A percentile compares a stretch with the other conserved stretches of the same genome.
Conservation (phyloP, 2,888 invertebrate genomes). For the Ptychoptera albimana region DNA sequence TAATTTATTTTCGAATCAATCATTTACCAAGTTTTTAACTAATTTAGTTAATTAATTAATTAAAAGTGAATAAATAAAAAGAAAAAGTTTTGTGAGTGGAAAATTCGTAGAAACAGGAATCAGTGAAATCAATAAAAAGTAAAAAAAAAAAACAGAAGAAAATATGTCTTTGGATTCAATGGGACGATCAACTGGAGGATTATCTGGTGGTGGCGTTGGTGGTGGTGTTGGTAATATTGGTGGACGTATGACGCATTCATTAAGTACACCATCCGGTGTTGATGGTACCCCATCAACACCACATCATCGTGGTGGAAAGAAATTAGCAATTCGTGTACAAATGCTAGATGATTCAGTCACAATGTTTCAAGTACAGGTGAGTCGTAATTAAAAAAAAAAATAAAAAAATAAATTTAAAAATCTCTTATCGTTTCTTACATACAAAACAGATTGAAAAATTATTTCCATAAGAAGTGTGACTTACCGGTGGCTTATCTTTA, state of each 20-base stretch:
- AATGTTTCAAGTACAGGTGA: slow-evolving; percentile 85
- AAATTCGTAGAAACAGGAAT: too few species aligned
- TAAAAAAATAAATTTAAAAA: neutral
- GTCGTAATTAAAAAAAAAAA: too few species aligned
- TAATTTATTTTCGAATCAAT: too few species aligned
- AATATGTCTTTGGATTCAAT: slow-evolving; percentile 28
- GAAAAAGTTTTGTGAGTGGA: too few species aligned
- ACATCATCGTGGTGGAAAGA: slow-evolving; percentile 74
- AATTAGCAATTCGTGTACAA: slow-evolving; percentile 73
- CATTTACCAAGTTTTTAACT: too few species aligned
- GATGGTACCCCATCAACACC: slow-evolving; percentile 53
- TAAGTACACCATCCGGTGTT: slow-evolving; percentile 71
- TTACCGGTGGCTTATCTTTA: slow-evolving; percentile 1
- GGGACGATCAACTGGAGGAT: slow-evolving; percentile 17
- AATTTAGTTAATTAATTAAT: too few species aligned
- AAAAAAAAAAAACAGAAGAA: neutral
- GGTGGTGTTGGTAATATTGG: slow-evolving; percentile 14
- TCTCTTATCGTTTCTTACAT: neutral
- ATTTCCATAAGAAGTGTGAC: neutral
- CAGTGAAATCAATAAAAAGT: neutral
- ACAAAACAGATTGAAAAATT: neutral
- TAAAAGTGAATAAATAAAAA: too few species aligned
- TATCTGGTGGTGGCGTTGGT: slow-evolving; percentile 14
- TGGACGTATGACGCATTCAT: slow-evolving; percentile 67
- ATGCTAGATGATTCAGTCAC: slow-evolving; percentile 82